These are phyloP conservation scores for Cheilinus undulatus DNA, from an alignment of 2,113 vertebrate species.

Conservation along the genomic window DNA sequence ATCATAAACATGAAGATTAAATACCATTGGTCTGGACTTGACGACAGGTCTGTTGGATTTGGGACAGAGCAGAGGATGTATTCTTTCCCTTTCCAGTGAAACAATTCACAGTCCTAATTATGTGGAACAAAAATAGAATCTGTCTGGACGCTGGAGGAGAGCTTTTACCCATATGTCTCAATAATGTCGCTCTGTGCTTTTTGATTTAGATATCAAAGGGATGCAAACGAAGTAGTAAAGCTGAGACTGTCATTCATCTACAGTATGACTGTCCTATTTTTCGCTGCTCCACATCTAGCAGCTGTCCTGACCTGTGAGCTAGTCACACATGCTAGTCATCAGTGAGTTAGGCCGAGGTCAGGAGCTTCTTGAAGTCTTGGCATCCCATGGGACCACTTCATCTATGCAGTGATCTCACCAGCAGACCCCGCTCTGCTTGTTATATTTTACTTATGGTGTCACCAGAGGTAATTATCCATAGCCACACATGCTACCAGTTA, in stretches of 20 bases:
- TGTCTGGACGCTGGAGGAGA: conserved; percentile 26
- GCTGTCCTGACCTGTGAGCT: conserved; percentile 77
- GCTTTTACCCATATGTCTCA: conserved; percentile 61
- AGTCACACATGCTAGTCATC: conserved; percentile 86
- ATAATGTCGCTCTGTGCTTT: conserved; percentile 39
- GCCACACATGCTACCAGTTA: conserved; percentile 83
- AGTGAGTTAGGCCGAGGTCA: conserved; percentile 82
- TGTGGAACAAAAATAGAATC: conserved; percentile 46
- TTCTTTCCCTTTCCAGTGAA: conserved; percentile 24
- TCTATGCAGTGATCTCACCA: conserved; percentile 81
- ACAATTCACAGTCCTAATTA: conserved; percentile 53
- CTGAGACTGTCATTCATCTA: conserved; percentile 56
- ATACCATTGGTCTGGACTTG: conserved; percentile 25
- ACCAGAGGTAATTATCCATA: conserved; percentile 81
- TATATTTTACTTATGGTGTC: conserved; percentile 85
- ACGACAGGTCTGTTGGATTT: conserved; percentile 42
- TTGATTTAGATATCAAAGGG: conserved; percentile 64
- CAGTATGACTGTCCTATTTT: conserved; percentile 55
- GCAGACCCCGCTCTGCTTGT: conserved; percentile 79
- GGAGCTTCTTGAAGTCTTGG: conserved; percentile 85
- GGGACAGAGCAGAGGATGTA: conserved; percentile 22
- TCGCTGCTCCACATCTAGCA: conserved; percentile 67
- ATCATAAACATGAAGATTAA: conserved; percentile 49
- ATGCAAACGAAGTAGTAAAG: conserved; percentile 39
- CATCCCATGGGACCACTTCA: conserved; percentile 81